Conservation (phyloP, 2,797 vertebrate species). For the Sebastes cheni region DNA sequence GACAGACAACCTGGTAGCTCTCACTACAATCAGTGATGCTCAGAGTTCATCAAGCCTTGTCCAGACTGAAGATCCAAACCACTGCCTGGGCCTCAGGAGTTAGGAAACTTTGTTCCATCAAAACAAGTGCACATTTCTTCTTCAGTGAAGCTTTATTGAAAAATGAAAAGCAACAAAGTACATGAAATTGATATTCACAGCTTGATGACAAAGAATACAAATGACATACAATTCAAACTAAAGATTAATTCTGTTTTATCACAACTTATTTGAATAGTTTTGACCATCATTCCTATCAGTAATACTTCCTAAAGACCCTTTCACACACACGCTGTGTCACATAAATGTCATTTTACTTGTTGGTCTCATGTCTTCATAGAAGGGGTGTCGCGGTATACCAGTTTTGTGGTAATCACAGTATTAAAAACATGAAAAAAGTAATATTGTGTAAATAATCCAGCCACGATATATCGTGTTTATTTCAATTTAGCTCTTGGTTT, state of each 20-base stretch:
- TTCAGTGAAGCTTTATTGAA: neutral
- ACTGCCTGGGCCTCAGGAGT: neutral
- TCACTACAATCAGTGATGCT: slow-evolving; percentile 55
- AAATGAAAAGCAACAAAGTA: neutral
- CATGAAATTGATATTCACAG: neutral
- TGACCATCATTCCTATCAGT: neutral
- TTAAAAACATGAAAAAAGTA: too few relatives aligned
- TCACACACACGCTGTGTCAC: neutral
- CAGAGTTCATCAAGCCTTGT: slow-evolving; percentile 30
- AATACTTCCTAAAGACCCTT: neutral
- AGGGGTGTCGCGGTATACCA: too few relatives aligned
- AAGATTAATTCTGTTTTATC: neutral
- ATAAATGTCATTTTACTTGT: neutral
- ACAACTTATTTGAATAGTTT: neutral
- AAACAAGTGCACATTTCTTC: neutral
- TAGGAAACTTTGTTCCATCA: slow-evolving; percentile 4
- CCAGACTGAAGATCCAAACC: slow-evolving; percentile 15
- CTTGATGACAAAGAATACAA: neutral
- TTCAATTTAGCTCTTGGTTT: too few relatives aligned
- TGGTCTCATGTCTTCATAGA: neutral
- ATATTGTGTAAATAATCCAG: too few relatives aligned
- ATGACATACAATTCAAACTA: neutral
- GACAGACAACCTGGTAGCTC: slow-evolving; percentile 64
- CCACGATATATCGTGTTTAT: too few relatives aligned
- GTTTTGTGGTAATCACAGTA: too few relatives aligned